A percentile compares a stretch with the other conserved stretches of the same genome.
These are phyloP conservation scores for Nomada hirtipes DNA, from an alignment of 2,888 invertebrate species.

Conservation along the genomic window DNA sequence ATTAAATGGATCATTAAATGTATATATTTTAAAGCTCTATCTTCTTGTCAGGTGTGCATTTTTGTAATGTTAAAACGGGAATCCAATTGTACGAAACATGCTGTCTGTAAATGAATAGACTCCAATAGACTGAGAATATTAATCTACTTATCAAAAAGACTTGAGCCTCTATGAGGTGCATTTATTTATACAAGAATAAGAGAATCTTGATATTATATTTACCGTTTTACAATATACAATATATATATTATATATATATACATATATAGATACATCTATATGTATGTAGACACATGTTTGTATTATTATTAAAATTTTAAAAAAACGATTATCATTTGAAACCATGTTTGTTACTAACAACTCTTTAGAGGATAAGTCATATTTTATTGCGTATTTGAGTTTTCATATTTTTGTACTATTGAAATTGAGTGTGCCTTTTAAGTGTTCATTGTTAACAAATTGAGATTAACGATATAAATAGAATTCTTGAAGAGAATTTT, in stretches of 20 bases:
- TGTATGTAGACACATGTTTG: background rate
- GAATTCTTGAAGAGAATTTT: slow-evolving; percentile 56
- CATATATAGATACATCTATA: background rate
- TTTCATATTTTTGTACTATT: slow-evolving; percentile 79
- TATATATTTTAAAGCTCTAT: slow-evolving; percentile 12
- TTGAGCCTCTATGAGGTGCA: slow-evolving; percentile 69
- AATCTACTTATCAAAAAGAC: slow-evolving; percentile 53
- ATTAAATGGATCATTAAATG: slow-evolving; percentile 14
- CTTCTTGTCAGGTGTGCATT: slow-evolving; percentile 3
- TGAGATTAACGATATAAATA: slow-evolving; percentile 55
- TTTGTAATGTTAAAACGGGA: slow-evolving; percentile 16
- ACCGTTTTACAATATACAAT: slow-evolving; percentile 29
- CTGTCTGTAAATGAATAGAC: slow-evolving; percentile 46
- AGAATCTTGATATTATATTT: slow-evolving; percentile 43
- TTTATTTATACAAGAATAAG: slow-evolving; percentile 57
- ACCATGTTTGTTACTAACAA: slow-evolving; percentile 50
- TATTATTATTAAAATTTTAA: slow-evolving; percentile 48
- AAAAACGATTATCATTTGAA: slow-evolving; percentile 50
- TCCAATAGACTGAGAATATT: slow-evolving; percentile 66
- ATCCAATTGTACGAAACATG: slow-evolving; percentile 39
- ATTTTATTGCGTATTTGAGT: slow-evolving; percentile 67
- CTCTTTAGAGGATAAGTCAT: slow-evolving; percentile 53
- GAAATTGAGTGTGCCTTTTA: slow-evolving; percentile 78
- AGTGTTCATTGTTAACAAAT: slow-evolving; percentile 68
- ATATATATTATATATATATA: too few species aligned